Evolutionary conservation across 2,888 invertebrate genomes (phyloP), one percentile per base, ranked within the genome.

Genomic region (Notodonta dromedarius): DNA sequence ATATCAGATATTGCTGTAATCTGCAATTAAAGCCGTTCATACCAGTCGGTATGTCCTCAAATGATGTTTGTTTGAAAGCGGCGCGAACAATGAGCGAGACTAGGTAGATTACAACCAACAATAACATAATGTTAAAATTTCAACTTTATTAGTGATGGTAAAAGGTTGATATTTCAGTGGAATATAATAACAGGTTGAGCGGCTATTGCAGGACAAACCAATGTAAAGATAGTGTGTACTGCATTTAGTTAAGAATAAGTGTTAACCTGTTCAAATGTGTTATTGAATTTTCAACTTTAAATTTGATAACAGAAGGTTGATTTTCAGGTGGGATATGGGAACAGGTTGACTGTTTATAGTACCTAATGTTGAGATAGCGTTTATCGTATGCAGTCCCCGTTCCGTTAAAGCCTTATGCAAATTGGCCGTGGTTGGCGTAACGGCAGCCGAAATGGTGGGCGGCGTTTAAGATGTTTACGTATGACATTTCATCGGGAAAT

Each of bases 401-500:
- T 70, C 65, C 67, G 68, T 63, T 56, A 58, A 67, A 72, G 59
- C 63, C 63, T 61, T 73, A 57, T 66, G 76, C 73, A 71, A 71
- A 74, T 76, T 67, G 66, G 55, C 52, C 35, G 5, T 57, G 55
- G 39, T 40, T 32, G 75, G 63, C 75, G 65, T 71, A 73, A 50
- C 69, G 71, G 76, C 66, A 76, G 74, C 67, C 54, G 65, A 69
- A 71, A 65, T 42, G 11, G 61, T 61, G 51, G 63, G 73, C 73
- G 68, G 66, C 61, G 55, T 63, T 59, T 61, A 48, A 57, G 24
- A 66, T 55, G 69, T 51, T 50, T 35, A 16, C n/a, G 32, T 32
- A 52, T 35, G 5, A 50, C 32, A 52, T 65, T 57, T 60, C 56
- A 24, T 65, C 65, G 56, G 58, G 58, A 57, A 57, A 65, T 71